Base-by-base conservation (phyloP, 2,113 vertebrate species). In the Pygoscelis antarcticus region DNA sequence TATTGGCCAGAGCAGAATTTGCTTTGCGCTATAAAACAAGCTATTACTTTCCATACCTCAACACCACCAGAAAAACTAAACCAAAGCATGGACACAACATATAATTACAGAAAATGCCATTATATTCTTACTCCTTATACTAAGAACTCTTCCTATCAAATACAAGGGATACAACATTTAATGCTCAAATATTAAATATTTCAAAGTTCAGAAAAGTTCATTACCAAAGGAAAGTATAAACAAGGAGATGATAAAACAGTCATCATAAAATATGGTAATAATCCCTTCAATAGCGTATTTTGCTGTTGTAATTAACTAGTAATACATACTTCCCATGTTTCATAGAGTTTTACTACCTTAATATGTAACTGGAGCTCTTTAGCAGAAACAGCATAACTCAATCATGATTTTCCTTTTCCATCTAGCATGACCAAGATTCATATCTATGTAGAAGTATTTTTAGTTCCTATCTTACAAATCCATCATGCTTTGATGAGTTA, bases 251-350 rank as follows among this genome's bases (percentile, higher is more conserved):
- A 93, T 91, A 91, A 96, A 96, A 72, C 1, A 17, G 91, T 87
- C 84, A 69, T 72, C 83, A 85, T 94, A 96, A 96, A 96, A 95
- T 92, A 94, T 62, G 65, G 74, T 85, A 91, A 95, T 95, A 94
- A 94, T 79, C 81, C 83, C 80, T 84, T 91, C 92, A 92, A 77
- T 84, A 83, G 83, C 44, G 22, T 78, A 75, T 89, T 91, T 94
- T 89, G 89, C 89, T 96, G 89, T 65, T 87, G 91, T 96, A 96
- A 96, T 97, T 95, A 96, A 91, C 87, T 81, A 92, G 55, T 79
- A 94, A 89, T 83, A 92, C 86, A 87, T 94, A 87, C 94, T 89
- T 97, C 87, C 86, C 89, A 84, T 89, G 81, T 76, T 96, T 95
- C 91, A 87, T 10, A 87, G 77, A 83, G 69, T 87, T 96, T 95